A percentile compares a stretch with the other conserved stretches of the same genome.
Evolutionary conservation across 2,888 invertebrate genomes (phyloP).

Genomic region (Aphelenchoides bicaudatus): DNA sequence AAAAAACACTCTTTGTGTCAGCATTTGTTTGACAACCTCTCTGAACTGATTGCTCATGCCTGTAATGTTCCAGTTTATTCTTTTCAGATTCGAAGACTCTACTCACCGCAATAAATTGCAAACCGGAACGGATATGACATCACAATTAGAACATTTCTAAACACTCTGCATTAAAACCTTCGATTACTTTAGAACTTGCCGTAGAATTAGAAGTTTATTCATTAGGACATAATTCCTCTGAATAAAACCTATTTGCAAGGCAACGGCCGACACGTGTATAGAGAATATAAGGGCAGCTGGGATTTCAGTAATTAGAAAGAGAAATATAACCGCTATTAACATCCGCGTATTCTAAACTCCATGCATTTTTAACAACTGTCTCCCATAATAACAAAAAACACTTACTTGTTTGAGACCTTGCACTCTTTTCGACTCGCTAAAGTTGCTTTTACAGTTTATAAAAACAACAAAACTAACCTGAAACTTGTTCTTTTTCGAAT

Average conservation of each 20-base stretch:
- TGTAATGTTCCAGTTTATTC: neutral
- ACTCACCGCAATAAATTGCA: conserved; percentile 89
- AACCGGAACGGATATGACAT: conserved; percentile 84
- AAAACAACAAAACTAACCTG: too few species aligned
- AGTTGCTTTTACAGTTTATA: too few species aligned
- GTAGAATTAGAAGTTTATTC: conserved; percentile 50
- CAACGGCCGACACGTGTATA: conserved; percentile 53
- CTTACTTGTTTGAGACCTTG: conserved; percentile 53
- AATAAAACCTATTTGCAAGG: conserved; percentile 41
- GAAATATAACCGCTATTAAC: conserved; percentile 63
- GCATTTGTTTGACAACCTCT: conserved; percentile 41
- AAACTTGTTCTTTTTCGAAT: conserved; percentile 28
- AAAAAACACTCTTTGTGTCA: conserved; percentile 29
- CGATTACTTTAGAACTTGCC: conserved; percentile 31
- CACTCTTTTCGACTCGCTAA: conserved; percentile 49
- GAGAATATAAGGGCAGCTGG: conserved; percentile 61
- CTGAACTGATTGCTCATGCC: conserved; percentile 57
- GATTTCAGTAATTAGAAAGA: conserved; percentile 64
- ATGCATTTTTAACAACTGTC: too few species aligned
- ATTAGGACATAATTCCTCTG: conserved; percentile 45
- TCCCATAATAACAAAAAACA: neutral
- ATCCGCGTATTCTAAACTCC: conserved; percentile 66
- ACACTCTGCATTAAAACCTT: conserved; percentile 38
- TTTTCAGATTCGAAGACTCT: neutral
- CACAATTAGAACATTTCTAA: conserved; percentile 80